Base-by-base conservation (phyloP, 1,140 invertebrate genomes). In the Lycorma delicatula region DNA sequence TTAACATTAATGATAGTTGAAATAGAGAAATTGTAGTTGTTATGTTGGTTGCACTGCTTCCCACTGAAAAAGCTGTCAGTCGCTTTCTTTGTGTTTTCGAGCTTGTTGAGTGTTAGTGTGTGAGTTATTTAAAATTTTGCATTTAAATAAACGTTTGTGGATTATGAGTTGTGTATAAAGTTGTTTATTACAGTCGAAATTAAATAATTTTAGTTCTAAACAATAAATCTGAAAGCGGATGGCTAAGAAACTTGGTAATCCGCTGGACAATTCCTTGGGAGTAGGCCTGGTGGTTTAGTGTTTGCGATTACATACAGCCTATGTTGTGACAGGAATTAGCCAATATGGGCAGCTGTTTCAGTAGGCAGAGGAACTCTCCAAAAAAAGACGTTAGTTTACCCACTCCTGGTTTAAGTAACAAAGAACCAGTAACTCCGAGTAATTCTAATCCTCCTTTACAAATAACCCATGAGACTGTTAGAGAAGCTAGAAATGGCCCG, bases 261-360 rank as follows among this genome's bases (percentile, higher is more conserved):
- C 41, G 41, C 41, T 22, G 18, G 23, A 20, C 41, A 11, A 44
- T 16, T 44, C 41, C 41, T 20, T 44, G 41, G 41, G 41, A 20
- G 41, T 44, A 44, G 41, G 41, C 41, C 41, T 44, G 41, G 18
- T 18, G 41, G n/a, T n/a, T 44, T 20, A 44, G 41, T 44, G 41
- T 16, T 44, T 44, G 41, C 41, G 7, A 22, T 22, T 16, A 44
- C 23, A 16, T 41, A 41, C 36, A 4, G 36, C 36, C 36, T 41
- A 41, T 41, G 36, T 50, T 51, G 23, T 51, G 26, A 51, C 18
- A 51, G 27, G n/a, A 28, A 25, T 28, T 51, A 12, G 20, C 26
- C 49, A 36, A 59, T 44, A 68, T 68, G 67, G 67, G 67, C 9
- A 67, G 66, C 55, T 68, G 67, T 60, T 66, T 68, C 49, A 68